phyloP scores from a whole-genome alignment of 2,888 invertebrate genomes.

The Leucoma salicis region DNA sequence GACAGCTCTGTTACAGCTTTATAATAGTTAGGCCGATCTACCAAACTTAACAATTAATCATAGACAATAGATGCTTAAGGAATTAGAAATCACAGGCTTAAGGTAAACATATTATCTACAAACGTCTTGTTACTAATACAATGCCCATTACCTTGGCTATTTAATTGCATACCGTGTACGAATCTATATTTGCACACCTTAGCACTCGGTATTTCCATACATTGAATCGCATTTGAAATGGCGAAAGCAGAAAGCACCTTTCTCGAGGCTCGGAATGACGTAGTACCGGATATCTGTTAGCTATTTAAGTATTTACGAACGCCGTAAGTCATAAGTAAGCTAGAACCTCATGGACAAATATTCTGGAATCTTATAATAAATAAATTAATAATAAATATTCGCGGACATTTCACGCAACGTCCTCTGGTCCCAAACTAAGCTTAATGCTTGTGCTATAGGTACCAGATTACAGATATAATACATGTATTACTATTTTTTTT shows the following conservation, averaged over 20 bases:
- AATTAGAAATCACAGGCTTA: no score
- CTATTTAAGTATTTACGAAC: not conserved
- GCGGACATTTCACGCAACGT: no score
- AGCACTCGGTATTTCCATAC: conserved; percentile 13
- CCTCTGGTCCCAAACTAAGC: no score
- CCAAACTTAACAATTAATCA: no score
- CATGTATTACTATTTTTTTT: no score
- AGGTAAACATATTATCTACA: no score
- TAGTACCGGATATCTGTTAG: conserved; percentile 4
- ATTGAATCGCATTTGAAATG: conserved; percentile 15
- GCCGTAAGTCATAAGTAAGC: not conserved
- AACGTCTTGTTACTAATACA: not conserved
- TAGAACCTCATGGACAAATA: no score
- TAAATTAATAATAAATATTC: no score
- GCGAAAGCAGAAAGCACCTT: conserved; percentile 31
- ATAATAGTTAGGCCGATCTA: not conserved
- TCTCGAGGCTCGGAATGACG: conserved; percentile 14
- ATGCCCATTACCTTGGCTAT: not conserved
- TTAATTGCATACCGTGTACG: conserved; percentile 5
- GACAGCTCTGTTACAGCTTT: not conserved
- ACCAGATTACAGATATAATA: no score
- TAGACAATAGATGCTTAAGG: no score
- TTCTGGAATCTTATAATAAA: no score
- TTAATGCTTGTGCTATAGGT: no score
- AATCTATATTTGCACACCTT: conserved; percentile 6